Conservation (phyloP, 2,888 invertebrate genomes). For the Phyllotreta striolata region DNA sequence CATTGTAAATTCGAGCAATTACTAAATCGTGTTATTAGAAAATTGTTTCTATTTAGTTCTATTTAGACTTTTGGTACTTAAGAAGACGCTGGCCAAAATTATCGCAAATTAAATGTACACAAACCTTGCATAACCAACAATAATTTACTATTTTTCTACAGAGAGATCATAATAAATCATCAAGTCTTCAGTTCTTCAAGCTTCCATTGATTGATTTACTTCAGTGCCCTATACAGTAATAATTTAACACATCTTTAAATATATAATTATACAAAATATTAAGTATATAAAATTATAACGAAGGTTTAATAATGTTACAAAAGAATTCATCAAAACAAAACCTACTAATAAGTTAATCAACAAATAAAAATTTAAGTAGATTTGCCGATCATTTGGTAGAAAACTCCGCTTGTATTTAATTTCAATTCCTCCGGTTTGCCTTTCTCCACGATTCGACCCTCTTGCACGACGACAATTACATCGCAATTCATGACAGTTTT, state of each 20-base stretch:
- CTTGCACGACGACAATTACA: conserved; percentile 81
- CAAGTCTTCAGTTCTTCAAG: too few relatives aligned
- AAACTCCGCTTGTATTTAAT: conserved; percentile 66
- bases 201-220: too few relatives aligned
- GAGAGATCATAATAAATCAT: too few relatives aligned
- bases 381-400: conserved; percentile 70
- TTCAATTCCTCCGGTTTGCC: conserved; percentile 77
- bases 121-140: too few relatives aligned
- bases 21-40: conserved; percentile 12
- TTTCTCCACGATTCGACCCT: conserved; percentile 77
- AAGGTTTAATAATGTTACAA: too few relatives aligned
- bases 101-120: neutral
- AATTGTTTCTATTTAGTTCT: conserved; percentile 10
- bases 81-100: conserved; percentile 1
- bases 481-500: conserved; percentile 88
- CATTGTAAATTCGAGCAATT: conserved; percentile 6
- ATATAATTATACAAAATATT: conserved; percentile 15
- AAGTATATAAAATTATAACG: conserved; percentile 11
- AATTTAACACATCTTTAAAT: too few relatives aligned
- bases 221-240: too few relatives aligned
- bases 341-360: neutral
- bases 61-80: conserved; percentile 5
- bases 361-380: conserved; percentile 19
- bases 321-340: neutral
- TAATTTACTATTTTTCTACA: too few relatives aligned